phyloP scores from a whole-genome alignment of 2,113 vertebrate species.

The Hyla sarda region DNA sequence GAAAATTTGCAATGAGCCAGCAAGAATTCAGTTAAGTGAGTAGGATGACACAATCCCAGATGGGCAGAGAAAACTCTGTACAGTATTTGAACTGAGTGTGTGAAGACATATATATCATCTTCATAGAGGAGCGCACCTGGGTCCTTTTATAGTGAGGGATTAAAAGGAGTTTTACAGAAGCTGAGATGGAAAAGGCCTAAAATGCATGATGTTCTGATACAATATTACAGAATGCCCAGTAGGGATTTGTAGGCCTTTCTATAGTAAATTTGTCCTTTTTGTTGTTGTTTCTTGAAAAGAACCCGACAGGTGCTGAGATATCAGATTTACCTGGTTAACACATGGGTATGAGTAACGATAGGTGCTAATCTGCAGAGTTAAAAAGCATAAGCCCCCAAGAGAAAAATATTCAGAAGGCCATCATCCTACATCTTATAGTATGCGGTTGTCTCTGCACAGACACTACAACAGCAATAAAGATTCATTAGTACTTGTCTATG shows the following conservation, averaged over 20 bases:
- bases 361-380: too few relatives aligned
- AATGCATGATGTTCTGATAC: neutral
- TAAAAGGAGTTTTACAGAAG: constrained; percentile 20
- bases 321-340: neutral
- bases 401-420: too few relatives aligned
- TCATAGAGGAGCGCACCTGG: constrained; percentile 43
- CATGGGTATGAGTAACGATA: neutral
- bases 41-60: constrained; percentile 48
- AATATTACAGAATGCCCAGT: neutral
- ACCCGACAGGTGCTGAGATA: neutral
- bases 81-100: constrained; percentile 40
- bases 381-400: too few relatives aligned
- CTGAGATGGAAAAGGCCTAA: neutral
- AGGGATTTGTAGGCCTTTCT: neutral
- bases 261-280: too few relatives aligned
- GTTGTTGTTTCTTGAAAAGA: neutral
- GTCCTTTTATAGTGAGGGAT: constrained; percentile 17
- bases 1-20: constrained; percentile 43
- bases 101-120: neutral
- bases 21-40: constrained; percentile 38
- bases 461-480: neutral
- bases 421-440: too few relatives aligned
- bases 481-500: too few relatives aligned
- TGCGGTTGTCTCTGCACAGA: neutral
- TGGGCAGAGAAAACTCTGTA: constrained; percentile 44